Conservation (phyloP, 92 coral and sea anemone genomes). For the Palythoa caribaeorum region DNA sequence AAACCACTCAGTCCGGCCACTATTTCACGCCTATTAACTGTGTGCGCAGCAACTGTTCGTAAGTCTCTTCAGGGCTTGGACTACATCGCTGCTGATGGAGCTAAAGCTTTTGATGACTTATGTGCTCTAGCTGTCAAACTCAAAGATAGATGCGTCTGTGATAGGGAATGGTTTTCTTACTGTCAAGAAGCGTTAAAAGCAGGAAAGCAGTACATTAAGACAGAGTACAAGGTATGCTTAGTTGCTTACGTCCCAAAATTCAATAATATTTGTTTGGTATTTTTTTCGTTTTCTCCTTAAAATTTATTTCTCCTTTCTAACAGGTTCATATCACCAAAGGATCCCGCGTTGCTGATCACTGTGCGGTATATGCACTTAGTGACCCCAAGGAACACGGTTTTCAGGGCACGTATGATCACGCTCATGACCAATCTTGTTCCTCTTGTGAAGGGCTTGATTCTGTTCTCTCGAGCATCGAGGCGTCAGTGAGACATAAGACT, state of each 20-base stretch:
- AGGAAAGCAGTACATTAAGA: slow-evolving; percentile 68
- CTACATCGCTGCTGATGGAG: slow-evolving; percentile 7
- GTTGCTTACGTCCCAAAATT: slow-evolving; percentile 19
- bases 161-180: slow-evolving; percentile 42
- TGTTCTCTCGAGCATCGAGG: slow-evolving; percentile 47
- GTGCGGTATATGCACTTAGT: slow-evolving; percentile 58
- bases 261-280: slow-evolving; percentile 21
- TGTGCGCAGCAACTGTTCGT: slow-evolving; percentile 19
- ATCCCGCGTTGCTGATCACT: slow-evolving; percentile 59
- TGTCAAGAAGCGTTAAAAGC: slow-evolving; percentile 58
- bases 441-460: slow-evolving; percentile 60
- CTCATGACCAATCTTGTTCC: slow-evolving; percentile 56
- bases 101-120: slow-evolving; percentile 16
- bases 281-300: slow-evolving; percentile 8
- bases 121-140: slow-evolving; percentile 38
- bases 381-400: slow-evolving; percentile 48
- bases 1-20: slow-evolving; percentile 2
- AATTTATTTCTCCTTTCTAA: slow-evolving; percentile 26
- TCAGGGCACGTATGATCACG: slow-evolving; percentile 48
- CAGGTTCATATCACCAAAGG: slow-evolving; percentile 56
- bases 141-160: slow-evolving; percentile 46
- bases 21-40: slow-evolving; percentile 10
- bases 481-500: slow-evolving; percentile 21
- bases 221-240: slow-evolving; percentile 63
- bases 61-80: slow-evolving; percentile 46